Percentiles rank a stretch among this genome's conserved stretches.
Conservation (phyloP, 2,113 vertebrate species). For the Desmodus rotundus region DNA sequence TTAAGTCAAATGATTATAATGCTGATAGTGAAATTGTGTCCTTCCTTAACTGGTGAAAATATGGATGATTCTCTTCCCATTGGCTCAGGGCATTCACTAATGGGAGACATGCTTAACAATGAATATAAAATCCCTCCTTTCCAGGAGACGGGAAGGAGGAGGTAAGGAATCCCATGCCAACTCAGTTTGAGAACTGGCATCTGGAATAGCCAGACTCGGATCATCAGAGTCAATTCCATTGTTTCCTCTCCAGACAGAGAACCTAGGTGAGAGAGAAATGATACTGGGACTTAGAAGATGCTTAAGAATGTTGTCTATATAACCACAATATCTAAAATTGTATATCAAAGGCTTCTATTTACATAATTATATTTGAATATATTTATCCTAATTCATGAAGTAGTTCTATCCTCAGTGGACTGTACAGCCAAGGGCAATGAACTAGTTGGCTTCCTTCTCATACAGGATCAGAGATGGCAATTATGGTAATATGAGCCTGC, state of each 20-base stretch:
- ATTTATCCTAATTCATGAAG: background rate
- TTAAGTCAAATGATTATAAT: background rate
- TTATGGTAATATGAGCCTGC: background rate
- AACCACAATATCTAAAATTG: background rate
- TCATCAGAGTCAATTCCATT: background rate
- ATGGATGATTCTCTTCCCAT: background rate
- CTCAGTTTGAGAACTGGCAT: background rate
- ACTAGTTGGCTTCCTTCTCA: background rate
- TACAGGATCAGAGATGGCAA: background rate
- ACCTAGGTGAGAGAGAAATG: background rate
- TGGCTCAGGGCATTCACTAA: background rate
- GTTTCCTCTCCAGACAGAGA: background rate
- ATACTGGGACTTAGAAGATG: slow-evolving; percentile 1
- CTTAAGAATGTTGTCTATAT: background rate
- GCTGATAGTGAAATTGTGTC: slow-evolving; percentile 5
- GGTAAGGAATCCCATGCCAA: background rate
- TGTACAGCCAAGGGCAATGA: background rate
- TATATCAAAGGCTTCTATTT: background rate
- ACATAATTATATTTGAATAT: background rate
- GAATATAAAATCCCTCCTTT: background rate
- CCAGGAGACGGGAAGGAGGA: background rate
- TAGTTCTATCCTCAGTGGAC: background rate
- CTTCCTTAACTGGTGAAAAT: slow-evolving; percentile 10
- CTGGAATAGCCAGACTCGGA: background rate
- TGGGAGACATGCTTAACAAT: background rate